phyloP scores from a whole-genome alignment of 2,797 vertebrate genomes.

The Setipinna tenuifilis region DNA sequence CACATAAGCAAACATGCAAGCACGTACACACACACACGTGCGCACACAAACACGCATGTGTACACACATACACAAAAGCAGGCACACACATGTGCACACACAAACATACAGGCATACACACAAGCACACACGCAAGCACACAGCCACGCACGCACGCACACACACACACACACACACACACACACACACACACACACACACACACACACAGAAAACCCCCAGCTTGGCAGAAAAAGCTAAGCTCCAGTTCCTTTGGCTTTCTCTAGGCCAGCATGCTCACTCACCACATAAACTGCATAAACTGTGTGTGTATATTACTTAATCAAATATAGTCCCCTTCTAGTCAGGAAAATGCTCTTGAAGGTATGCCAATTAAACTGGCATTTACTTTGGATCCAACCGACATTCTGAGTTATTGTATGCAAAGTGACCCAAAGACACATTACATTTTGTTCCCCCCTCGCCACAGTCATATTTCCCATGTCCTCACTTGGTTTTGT shows the following conservation, averaged over 20 bases:
- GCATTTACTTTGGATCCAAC: slow-evolving; percentile 11
- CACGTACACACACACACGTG: slow-evolving; percentile 36
- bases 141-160: not conserved
- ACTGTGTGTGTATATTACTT: slow-evolving; percentile 7
- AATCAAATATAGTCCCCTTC: not conserved
- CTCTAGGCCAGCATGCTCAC: not conserved
- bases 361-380: slow-evolving; percentile 18
- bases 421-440: slow-evolving; percentile 7
- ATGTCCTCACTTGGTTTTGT: slow-evolving; percentile 19
- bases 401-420: not conserved
- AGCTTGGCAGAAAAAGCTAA: slow-evolving; percentile 20
- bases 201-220: slow-evolving; percentile 29
- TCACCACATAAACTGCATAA: not conserved
- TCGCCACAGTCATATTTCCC: slow-evolving; percentile 16
- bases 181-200: not conserved
- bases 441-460: slow-evolving; percentile 17
- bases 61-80: slow-evolving; percentile 29
- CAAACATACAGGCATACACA: too few species aligned
- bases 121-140: not conserved
- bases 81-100: not conserved
- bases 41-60: slow-evolving; percentile 37
- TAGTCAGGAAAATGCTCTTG: not conserved
- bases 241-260: slow-evolving; percentile 13
- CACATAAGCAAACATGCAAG: not conserved
- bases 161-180: not conserved